Conservation (phyloP, 2,888 invertebrate species). For the Gymnosoma rotundatum region DNA sequence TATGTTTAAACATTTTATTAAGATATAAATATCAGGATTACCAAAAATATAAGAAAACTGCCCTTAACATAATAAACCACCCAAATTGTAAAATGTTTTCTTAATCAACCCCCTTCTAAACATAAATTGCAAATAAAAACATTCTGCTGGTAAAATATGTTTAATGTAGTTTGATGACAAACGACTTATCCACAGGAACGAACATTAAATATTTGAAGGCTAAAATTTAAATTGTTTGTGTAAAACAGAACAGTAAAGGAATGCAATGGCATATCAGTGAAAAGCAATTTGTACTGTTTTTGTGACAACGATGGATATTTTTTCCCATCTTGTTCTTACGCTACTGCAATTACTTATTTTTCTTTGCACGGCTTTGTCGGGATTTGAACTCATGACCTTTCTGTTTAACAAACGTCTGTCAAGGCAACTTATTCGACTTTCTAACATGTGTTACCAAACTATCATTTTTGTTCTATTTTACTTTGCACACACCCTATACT, state of each 20-base stretch:
- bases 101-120: conserved; percentile 14
- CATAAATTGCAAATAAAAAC: conserved; percentile 19
- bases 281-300: too few species aligned
- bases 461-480: too few species aligned
- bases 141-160: conserved; percentile 48
- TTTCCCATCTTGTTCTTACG: too few species aligned
- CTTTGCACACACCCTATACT: too few species aligned
- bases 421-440: too few species aligned
- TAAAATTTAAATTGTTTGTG: background rate
- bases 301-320: too few species aligned
- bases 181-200: conserved; percentile 28
- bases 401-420: too few species aligned
- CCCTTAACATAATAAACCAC: conserved; percentile 27
- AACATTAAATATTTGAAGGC: background rate
- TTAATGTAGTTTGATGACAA: conserved; percentile 37
- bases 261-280: too few species aligned
- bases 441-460: too few species aligned
- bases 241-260: background rate
- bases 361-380: too few species aligned
- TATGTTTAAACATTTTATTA: background rate
- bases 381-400: too few species aligned
- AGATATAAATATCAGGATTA: conserved; percentile 3
- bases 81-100: conserved; percentile 15
- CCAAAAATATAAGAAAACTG: background rate
- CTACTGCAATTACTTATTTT: too few species aligned